These are phyloP conservation scores for human DNA, from an alignment of 2,113 vertebrate genomes.

Conservation along the genomic window DNA sequence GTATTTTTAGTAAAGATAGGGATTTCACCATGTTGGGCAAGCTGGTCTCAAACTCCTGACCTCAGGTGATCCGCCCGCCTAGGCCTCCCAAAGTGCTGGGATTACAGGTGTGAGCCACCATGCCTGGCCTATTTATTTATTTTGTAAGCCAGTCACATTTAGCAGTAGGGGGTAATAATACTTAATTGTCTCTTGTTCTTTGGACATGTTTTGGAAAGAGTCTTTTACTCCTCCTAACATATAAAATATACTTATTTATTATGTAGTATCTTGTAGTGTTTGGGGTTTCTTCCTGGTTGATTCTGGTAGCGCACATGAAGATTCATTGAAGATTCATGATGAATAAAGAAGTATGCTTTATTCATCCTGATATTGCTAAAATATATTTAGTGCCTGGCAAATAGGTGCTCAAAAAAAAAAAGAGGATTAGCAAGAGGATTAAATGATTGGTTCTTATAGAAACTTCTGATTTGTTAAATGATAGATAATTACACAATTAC, in stretches of 20 bases:
- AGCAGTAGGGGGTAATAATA: neutral
- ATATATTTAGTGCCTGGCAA: constrained; percentile 14
- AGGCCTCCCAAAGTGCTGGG: no score
- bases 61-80: rapidly evolving
- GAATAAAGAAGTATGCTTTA: neutral
- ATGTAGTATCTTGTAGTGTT: neutral
- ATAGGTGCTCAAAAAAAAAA: neutral
- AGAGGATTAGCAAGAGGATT: neutral
- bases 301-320: neutral
- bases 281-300: neutral
- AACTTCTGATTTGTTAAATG: constrained; percentile 4
- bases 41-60: no score
- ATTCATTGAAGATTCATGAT: neutral
- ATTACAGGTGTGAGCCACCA: no score
- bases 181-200: neutral
- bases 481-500: neutral
- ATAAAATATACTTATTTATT: neutral
- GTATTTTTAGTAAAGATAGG: no score
- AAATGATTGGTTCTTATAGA: neutral
- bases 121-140: no score
- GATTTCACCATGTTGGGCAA: no score
- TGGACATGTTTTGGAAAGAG: neutral
- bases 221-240: neutral
- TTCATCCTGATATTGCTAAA: neutral
- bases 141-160: no score